These are phyloP conservation scores for Entomobrya proxima DNA, from an alignment of 2,888 invertebrate species.

Conservation along the genomic window DNA sequence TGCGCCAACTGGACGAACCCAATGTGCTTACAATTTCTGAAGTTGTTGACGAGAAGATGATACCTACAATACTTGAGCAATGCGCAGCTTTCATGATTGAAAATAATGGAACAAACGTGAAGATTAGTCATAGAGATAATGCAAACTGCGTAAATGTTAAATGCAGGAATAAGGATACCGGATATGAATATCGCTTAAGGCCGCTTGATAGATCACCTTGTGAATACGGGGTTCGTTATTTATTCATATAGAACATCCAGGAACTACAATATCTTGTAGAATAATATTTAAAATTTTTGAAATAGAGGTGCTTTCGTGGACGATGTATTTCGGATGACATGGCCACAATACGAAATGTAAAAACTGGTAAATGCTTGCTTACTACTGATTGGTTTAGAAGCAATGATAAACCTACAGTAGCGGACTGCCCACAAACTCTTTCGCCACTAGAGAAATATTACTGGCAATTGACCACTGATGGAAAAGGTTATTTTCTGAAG, in stretches of 20 bases:
- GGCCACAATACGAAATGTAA: not conserved
- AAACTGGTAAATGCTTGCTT: not conserved
- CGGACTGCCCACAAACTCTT: not conserved
- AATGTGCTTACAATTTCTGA: too few species aligned
- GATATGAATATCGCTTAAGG: not conserved
- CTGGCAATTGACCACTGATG: not conserved
- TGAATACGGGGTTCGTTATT: not conserved
- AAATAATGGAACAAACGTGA: not conserved
- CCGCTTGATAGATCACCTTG: not conserved
- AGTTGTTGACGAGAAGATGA: too few species aligned
- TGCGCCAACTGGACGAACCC: not conserved
- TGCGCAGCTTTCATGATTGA: not conserved
- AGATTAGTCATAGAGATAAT: not conserved
- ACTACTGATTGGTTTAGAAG: not conserved
- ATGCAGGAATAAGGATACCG: not conserved
- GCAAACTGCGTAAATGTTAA: not conserved
- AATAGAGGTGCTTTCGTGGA: not conserved
- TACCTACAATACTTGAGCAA: not conserved
- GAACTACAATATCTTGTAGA: not conserved
- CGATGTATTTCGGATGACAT: not conserved
- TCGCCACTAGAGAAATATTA: not conserved
- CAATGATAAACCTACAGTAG: not conserved
- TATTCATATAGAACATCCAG: not conserved
- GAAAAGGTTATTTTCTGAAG: not conserved
- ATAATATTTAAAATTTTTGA: not conserved